Percentiles rank a stretch among this genome's conserved stretches.
phyloP scores from a whole-genome alignment of 2,888 invertebrate species.

The Drosophila silvestris region DNA sequence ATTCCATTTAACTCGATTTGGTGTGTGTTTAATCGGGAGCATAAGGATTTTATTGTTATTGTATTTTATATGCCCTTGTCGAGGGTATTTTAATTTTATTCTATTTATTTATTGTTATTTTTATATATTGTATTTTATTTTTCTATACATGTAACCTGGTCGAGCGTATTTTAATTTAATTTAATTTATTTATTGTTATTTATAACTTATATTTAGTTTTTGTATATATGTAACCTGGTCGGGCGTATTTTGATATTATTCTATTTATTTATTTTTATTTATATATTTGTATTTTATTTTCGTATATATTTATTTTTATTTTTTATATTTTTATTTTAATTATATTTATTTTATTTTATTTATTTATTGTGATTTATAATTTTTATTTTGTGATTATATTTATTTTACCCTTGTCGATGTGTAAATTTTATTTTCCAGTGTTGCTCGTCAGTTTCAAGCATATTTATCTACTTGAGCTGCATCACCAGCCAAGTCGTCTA shows the following conservation, averaged over 20 bases:
- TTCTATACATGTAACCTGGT: too few relatives aligned
- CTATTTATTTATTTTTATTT: too few relatives aligned
- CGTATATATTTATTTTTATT: too few relatives aligned
- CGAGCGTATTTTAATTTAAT: too few relatives aligned
- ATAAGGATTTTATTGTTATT: not conserved
- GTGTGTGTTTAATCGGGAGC: not conserved
- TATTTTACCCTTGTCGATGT: not conserved
- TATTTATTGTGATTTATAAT: not conserved
- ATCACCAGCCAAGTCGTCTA: not conserved
- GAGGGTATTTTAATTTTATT: not conserved
- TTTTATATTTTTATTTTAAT: too few relatives aligned
- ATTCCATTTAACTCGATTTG: not conserved
- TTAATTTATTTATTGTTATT: not conserved
- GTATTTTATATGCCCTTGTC: accelerated
- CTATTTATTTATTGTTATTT: too few relatives aligned
- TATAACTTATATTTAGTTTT: too few relatives aligned
- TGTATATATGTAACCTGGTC: too few relatives aligned
- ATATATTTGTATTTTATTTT: too few relatives aligned
- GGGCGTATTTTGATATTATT: too few relatives aligned
- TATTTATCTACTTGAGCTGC: not conserved
- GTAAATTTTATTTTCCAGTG: too few relatives aligned
- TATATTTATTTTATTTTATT: not conserved
- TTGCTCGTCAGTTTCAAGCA: not conserved
- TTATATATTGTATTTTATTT: too few relatives aligned
- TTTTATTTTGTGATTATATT: not conserved